phyloP scores from a whole-genome alignment of 2,797 vertebrate genomes.

The Smutsia gigantea region DNA sequence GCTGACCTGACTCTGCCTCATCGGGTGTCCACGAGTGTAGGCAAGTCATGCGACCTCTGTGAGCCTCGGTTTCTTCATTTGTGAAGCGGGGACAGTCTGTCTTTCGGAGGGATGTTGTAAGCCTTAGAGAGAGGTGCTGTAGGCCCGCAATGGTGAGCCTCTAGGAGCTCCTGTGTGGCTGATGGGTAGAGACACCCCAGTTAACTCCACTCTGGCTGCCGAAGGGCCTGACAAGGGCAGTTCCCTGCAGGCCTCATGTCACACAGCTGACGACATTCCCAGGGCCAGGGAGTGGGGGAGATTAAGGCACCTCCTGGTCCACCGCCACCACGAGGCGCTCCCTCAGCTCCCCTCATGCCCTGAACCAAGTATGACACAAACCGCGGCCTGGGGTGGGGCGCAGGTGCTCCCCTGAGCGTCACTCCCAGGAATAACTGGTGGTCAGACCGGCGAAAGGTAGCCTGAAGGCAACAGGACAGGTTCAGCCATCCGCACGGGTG shows the following conservation, averaged over 20 bases:
- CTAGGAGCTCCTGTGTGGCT: neutral
- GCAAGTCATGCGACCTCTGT: neutral
- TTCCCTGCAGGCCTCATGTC: neutral
- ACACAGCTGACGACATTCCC: fast-evolving
- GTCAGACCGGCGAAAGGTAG: neutral
- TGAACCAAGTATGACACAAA: neutral
- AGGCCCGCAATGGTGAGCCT: neutral
- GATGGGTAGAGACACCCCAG: neutral
- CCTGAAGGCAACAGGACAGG: neutral
- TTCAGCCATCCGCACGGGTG: neutral
- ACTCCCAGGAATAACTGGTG: neutral
- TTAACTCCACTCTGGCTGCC: neutral
- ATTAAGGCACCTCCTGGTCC: neutral
- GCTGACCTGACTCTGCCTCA: neutral
- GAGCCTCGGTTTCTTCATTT: neutral
- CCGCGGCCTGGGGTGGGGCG: neutral
- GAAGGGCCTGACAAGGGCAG: fast-evolving
- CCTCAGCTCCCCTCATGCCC: neutral
- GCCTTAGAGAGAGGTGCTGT: neutral
- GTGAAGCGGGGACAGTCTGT: neutral
- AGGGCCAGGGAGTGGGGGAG: neutral
- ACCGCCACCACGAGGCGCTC: neutral
- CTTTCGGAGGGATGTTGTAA: neutral
- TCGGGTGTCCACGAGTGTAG: neutral
- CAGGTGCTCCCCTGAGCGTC: neutral